A percentile compares a stretch with the other conserved stretches of the same genome.
Evolutionary conservation across 1,140 invertebrate genomes (phyloP).

Genomic region (Cherax destructor): DNA sequence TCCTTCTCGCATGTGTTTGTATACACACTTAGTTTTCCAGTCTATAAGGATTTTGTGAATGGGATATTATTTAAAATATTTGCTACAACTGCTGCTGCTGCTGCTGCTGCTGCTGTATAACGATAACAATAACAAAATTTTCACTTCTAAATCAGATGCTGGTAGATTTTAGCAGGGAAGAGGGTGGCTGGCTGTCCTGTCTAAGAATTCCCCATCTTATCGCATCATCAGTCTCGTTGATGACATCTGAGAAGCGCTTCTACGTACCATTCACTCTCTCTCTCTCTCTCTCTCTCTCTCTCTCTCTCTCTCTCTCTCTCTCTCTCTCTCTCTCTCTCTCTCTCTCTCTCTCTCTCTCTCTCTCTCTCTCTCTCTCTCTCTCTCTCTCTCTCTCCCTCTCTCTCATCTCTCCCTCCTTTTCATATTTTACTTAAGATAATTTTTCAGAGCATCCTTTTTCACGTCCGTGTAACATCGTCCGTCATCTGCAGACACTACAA

Average conservation of each 20-base stretch:
- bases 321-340: conserved; percentile 4
- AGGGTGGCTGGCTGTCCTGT: neutral
- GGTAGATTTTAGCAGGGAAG: neutral
- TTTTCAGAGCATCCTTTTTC: too few species aligned
- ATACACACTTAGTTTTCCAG: neutral
- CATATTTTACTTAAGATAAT: too few species aligned
- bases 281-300: neutral
- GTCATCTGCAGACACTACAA: too few species aligned
- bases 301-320: neutral
- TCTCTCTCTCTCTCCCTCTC: neutral
- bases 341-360: conserved; percentile 11
- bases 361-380: conserved; percentile 2
- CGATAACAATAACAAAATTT: neutral
- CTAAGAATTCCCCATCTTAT: neutral
- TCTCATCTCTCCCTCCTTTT: neutral
- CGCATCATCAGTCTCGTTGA: neutral
- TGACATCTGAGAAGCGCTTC: neutral
- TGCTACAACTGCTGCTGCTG: neutral
- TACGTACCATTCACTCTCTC: neutral
- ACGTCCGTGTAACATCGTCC: too few species aligned
- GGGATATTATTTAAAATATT: neutral
- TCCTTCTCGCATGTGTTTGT: neutral
- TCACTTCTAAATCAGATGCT: neutral
- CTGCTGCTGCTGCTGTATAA: too few species aligned
- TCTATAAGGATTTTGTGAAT: neutral